phyloP scores from a whole-genome alignment of 2,113 vertebrate species.

The Typhlomys cinereus region DNA sequence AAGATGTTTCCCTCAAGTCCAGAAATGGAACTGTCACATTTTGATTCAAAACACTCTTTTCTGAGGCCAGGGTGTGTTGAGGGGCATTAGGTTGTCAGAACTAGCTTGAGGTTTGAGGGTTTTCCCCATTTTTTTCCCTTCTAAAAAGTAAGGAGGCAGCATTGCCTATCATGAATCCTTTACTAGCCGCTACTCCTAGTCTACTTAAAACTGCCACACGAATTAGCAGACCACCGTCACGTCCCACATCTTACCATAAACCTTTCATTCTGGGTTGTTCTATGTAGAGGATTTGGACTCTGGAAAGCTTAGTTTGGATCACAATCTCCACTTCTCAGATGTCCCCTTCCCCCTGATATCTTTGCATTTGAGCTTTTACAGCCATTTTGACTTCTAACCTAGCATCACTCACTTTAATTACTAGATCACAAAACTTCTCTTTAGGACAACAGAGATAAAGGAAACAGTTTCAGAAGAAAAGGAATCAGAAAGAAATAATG shows the following conservation, averaged over 20 bases:
- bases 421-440: background rate
- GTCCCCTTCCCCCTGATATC: background rate
- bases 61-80: too few relatives aligned
- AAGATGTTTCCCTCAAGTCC: background rate
- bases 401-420: too few relatives aligned
- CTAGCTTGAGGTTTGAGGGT: too few relatives aligned
- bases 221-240: background rate
- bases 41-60: too few relatives aligned
- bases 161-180: too few relatives aligned
- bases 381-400: background rate
- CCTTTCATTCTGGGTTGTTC: background rate
- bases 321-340: background rate
- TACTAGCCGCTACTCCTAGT: background rate
- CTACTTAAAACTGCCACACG: background rate
- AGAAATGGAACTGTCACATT: too few relatives aligned
- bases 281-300: background rate
- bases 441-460: slow-evolving; percentile 19
- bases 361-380: background rate
- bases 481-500: background rate
- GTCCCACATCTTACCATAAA: background rate
- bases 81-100: too few relatives aligned
- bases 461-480: background rate
- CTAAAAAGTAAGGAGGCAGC: too few relatives aligned
- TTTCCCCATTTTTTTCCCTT: too few relatives aligned
- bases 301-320: background rate